Evolutionary conservation across 2,797 vertebrate species (phyloP).

Genomic region (Coregonus ussuriensis): DNA sequence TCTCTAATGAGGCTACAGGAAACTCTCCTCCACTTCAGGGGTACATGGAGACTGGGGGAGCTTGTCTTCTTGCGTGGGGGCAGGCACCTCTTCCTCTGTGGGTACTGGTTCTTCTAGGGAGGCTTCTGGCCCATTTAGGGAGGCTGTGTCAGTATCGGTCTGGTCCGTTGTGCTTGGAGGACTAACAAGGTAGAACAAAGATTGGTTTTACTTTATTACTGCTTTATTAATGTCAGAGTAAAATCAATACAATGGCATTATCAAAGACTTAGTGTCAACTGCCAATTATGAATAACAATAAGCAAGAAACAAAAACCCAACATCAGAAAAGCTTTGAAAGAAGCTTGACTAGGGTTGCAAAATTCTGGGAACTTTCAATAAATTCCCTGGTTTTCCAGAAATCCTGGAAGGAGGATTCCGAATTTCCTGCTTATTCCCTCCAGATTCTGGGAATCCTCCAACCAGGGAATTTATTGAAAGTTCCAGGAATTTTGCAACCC

Average conservation of each 20-base stretch:
- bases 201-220: background rate
- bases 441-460: too few relatives aligned
- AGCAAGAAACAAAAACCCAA: background rate
- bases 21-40: conserved; percentile 72
- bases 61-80: conserved; percentile 6
- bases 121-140: background rate
- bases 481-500: too few relatives aligned
- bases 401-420: too few relatives aligned
- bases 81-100: conserved; percentile 21
- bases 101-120: conserved; percentile 18
- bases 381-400: too few relatives aligned
- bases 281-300: background rate
- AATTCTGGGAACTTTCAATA: too few relatives aligned
- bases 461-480: too few relatives aligned
- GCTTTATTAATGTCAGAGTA: background rate
- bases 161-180: conserved; percentile 57
- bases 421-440: too few relatives aligned
- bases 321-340: background rate
- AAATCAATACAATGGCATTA: background rate
- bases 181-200: conserved; percentile 44
- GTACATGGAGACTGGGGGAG: background rate
- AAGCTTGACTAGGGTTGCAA: too few relatives aligned
- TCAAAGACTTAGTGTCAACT: background rate
- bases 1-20: conserved; percentile 63
- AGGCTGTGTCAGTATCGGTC: conserved; percentile 69